Evolutionary conservation across 92 coral and sea anemone species (phyloP).

Genomic region (Phenganax subtilis): DNA sequence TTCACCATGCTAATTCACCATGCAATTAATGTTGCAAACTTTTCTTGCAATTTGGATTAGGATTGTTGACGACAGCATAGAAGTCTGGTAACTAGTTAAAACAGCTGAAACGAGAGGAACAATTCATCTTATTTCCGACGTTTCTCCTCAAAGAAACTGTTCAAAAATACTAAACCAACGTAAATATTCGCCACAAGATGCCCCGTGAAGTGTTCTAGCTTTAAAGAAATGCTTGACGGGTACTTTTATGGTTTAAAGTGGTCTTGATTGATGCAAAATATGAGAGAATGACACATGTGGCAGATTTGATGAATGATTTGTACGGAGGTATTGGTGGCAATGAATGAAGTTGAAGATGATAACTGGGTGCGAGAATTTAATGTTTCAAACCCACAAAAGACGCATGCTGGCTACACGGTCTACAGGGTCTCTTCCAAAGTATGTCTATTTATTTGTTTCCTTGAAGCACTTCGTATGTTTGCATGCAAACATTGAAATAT

Average conservation of each 20-base stretch:
- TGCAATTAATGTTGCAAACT: too few relatives aligned
- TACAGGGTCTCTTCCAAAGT: conserved; percentile 88
- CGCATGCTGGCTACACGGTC: conserved; percentile 82
- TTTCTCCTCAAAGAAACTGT: too few relatives aligned
- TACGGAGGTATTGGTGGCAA: not conserved
- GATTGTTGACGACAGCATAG: too few relatives aligned
- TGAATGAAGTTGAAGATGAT: conserved; percentile 53
- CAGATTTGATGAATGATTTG: not conserved
- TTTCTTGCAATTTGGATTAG: too few relatives aligned
- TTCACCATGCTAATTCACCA: not conserved
- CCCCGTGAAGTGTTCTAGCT: too few relatives aligned
- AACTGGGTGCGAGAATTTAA: conserved; percentile 75
- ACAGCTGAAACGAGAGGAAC: too few relatives aligned
- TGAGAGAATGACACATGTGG: not conserved
- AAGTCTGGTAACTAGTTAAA: not conserved
- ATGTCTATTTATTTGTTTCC: not conserved
- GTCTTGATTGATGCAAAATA: not conserved
- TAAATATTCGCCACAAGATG: too few relatives aligned
- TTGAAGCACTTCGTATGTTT: not conserved
- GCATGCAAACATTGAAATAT: not conserved
- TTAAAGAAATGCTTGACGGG: not conserved
- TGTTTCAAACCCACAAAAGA: conserved; percentile 84
- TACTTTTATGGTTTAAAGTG: not conserved
- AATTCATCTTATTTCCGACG: too few relatives aligned
- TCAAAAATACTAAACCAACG: too few relatives aligned